phyloP scores from a whole-genome alignment of 2,797 vertebrate species.

The Halcyon leucocephala region DNA sequence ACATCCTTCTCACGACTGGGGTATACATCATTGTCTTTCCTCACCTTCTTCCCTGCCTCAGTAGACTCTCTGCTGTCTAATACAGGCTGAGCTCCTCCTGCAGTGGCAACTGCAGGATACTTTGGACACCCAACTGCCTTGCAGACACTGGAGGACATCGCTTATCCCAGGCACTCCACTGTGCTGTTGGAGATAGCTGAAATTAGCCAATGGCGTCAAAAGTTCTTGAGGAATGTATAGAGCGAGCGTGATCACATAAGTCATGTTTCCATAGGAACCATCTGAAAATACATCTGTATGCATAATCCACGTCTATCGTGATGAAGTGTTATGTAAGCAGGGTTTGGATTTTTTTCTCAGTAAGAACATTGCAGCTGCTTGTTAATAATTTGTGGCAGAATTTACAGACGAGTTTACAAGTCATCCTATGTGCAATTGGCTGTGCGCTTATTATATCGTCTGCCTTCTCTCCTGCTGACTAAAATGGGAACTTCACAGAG shows the following conservation, averaged over 20 bases:
- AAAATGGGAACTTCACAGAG: slow-evolving; percentile 16
- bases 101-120: too few species aligned
- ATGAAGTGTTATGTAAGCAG: slow-evolving; percentile 17
- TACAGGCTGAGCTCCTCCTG: background rate
- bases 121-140: background rate
- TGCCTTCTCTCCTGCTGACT: slow-evolving; percentile 12
- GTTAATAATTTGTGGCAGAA: slow-evolving; percentile 40
- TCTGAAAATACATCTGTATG: slow-evolving; percentile 39
- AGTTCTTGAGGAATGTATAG: background rate
- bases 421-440: background rate
- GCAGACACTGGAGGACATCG: background rate
- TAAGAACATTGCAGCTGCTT: slow-evolving; percentile 15
- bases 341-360: background rate
- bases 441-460: background rate
- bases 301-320: background rate
- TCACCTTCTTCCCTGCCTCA: background rate
- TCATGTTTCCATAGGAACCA: slow-evolving; percentile 5
- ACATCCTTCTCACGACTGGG: background rate
- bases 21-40: background rate
- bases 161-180: background rate
- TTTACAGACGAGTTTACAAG: slow-evolving; percentile 34
- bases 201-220: background rate
- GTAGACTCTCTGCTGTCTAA: background rate
- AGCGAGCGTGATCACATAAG: background rate
- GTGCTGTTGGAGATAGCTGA: background rate